phyloP scores from a whole-genome alignment of 1,140 invertebrate genomes.

The Meloidogyne floridensis region DNA sequence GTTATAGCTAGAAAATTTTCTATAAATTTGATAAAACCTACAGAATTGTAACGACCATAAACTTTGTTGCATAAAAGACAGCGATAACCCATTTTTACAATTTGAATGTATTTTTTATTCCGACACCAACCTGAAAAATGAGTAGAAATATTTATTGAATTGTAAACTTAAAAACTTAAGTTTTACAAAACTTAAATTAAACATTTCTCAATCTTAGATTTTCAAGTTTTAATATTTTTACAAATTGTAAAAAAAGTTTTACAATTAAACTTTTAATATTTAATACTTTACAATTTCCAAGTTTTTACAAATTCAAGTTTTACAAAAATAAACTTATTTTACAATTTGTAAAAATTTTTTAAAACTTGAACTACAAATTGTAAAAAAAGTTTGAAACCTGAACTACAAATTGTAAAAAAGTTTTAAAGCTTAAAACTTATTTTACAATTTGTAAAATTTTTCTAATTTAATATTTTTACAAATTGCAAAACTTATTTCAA shows the following conservation, averaged over 20 bases:
- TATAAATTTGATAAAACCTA: conserved; percentile 44
- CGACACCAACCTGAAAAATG: conserved; percentile 56
- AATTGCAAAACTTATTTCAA: background rate
- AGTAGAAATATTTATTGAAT: too few relatives aligned
- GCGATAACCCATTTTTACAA: conserved; percentile 53
- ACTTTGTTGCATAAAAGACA: conserved; percentile 63
- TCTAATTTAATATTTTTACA: background rate
- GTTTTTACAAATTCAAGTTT: background rate
- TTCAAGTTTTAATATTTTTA: background rate
- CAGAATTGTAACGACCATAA: conserved; percentile 64
- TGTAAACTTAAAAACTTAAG: too few relatives aligned
- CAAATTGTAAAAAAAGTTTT: too few relatives aligned
- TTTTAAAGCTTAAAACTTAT: too few relatives aligned
- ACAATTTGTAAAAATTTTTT: too few relatives aligned
- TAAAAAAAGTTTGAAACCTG: too few relatives aligned
- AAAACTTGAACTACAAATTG: too few relatives aligned
- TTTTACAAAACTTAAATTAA: too few relatives aligned
- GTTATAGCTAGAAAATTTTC: too few relatives aligned
- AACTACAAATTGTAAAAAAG: too few relatives aligned
- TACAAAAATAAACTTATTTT: background rate
- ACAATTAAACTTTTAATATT: background rate
- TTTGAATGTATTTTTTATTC: conserved; percentile 65
- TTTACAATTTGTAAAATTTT: too few relatives aligned
- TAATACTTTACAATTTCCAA: too few relatives aligned
- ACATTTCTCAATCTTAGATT: background rate